Percentiles rank a stretch among this genome's conserved stretches.
These are phyloP conservation scores for Eptatretus burgeri DNA, from an alignment of 2,113 vertebrate genomes.

Conservation along the genomic window DNA sequence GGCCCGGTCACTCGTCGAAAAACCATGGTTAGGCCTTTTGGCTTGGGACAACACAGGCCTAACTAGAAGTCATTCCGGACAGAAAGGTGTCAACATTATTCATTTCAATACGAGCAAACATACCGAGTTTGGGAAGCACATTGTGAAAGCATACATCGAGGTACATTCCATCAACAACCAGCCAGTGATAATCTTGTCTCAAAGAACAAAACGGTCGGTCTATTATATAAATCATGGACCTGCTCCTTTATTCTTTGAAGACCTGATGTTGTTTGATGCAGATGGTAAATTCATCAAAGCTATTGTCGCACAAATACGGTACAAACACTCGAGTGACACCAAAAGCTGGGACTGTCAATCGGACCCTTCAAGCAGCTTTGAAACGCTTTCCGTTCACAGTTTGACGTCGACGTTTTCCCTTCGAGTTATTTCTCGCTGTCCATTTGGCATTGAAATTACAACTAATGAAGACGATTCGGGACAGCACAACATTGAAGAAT, in stretches of 20 bases:
- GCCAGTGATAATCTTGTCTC: slow-evolving; percentile 1
- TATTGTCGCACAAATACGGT: not conserved
- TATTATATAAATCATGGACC: slow-evolving; percentile 1
- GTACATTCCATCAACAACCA: not conserved
- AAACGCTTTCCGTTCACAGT: not conserved
- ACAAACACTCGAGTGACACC: not conserved
- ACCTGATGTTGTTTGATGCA: not conserved
- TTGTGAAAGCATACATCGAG: not conserved
- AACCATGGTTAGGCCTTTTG: not conserved
- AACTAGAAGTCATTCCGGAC: not conserved
- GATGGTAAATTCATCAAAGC: not conserved
- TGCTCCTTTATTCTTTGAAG: not conserved
- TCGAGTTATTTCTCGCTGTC: not conserved
- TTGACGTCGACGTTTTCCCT: not conserved
- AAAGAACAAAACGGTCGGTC: not conserved
- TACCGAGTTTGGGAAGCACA: slow-evolving; percentile 1
- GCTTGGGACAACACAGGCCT: slow-evolving; percentile 2
- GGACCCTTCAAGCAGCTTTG: not conserved
- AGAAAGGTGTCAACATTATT: not conserved
- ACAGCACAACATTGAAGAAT: not conserved
- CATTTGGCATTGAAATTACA: not conserved
- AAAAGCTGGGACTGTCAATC: slow-evolving; percentile 1
- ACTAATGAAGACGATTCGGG: not conserved
- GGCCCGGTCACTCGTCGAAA: not conserved
- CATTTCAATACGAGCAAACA: slow-evolving; percentile 1